Evolutionary conservation across 2,888 invertebrate genomes (phyloP).

Genomic region (Athalia rosae): DNA sequence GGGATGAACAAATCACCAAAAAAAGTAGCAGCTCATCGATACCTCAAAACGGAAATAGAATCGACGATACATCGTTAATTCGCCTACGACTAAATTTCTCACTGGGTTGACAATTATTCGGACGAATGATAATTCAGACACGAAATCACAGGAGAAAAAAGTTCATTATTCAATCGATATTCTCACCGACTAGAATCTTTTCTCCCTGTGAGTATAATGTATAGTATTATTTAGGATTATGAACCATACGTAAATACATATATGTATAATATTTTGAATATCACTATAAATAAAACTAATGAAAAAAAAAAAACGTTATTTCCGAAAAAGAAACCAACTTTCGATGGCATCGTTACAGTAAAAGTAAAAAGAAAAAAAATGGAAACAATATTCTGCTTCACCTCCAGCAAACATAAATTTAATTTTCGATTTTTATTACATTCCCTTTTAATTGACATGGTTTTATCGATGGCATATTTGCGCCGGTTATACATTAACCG

Average conservation of each 20-base stretch:
- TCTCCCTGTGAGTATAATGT: neutral
- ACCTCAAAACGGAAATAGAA: too few relatives aligned
- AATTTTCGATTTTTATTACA: too few relatives aligned
- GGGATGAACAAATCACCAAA: too few relatives aligned
- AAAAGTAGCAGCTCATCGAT: too few relatives aligned
- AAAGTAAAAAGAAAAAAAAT: neutral
- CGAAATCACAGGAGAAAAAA: too few relatives aligned
- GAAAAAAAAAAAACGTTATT: neutral
- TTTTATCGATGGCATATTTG: constrained; percentile 28
- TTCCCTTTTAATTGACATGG: neutral
- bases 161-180: too few relatives aligned
- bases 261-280: constrained; percentile 41
- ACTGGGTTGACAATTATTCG: too few relatives aligned
- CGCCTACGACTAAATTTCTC: too few relatives aligned
- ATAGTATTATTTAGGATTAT: constrained; percentile 30
- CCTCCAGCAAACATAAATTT: neutral
- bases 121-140: too few relatives aligned
- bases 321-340: neutral
- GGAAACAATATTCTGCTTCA: neutral
- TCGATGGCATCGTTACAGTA: neutral
- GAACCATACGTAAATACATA: neutral
- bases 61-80: too few relatives aligned
- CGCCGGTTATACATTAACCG: constrained; percentile 25
- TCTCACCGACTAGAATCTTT: too few relatives aligned
- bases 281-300: constrained; percentile 4